Evolutionary conservation across 2,113 vertebrate genomes (phyloP).

Genomic region (Cathartes aura): DNA sequence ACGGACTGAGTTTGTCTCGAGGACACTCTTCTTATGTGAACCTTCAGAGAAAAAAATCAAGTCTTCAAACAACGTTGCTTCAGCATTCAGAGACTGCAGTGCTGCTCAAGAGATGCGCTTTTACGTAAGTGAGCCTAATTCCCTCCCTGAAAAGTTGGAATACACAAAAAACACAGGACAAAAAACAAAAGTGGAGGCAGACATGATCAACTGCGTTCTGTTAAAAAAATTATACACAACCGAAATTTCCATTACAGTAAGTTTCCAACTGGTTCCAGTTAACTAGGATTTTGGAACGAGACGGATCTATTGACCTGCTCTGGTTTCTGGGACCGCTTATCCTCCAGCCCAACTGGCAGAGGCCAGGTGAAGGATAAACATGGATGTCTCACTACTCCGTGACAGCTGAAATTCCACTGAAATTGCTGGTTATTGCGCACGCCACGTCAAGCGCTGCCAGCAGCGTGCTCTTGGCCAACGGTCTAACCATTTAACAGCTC

Average conservation of each 20-base stretch:
- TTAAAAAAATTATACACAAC: conserved; percentile 26
- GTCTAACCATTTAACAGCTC: not conserved
- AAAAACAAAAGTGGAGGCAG: not conserved
- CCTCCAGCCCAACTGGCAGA: conserved; percentile 27
- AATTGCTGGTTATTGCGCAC: not conserved
- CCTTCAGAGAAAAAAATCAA: not conserved
- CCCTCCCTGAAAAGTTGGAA: not conserved
- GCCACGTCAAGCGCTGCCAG: not conserved
- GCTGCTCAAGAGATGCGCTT: not conserved
- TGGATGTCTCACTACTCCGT: not conserved
- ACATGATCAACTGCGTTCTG: not conserved
- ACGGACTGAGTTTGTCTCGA: not conserved
- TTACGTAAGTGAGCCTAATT: not conserved
- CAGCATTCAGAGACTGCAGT: not conserved
- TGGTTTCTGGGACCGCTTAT: conserved; percentile 56
- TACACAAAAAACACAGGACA: not conserved
- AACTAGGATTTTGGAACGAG: conserved; percentile 32
- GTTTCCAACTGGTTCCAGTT: conserved; percentile 53
- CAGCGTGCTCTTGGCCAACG: not conserved
- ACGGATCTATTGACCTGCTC: not conserved
- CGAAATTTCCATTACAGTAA: conserved; percentile 9
- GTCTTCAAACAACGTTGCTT: not conserved
- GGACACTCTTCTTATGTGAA: not conserved
- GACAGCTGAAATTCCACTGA: conserved; percentile 4
- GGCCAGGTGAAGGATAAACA: conserved; percentile 51